Evolutionary conservation across 2,113 vertebrate species (phyloP), one percentile per base, ranked within the genome.

Genomic region (Indicator indicator): DNA sequence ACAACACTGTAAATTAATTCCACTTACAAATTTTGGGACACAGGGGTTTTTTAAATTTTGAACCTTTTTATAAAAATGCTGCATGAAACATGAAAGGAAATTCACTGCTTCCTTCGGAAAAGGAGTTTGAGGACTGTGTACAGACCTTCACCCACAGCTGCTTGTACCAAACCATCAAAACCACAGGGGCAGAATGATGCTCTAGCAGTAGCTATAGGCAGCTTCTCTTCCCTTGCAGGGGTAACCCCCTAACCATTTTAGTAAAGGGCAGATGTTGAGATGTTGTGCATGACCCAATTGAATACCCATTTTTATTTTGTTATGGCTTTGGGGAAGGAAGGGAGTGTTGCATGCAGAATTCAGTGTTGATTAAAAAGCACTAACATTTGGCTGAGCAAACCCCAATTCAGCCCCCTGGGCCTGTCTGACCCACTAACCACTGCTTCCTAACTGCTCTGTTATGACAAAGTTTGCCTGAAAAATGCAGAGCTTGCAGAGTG

Each of bases 351-450:
- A 87, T 1, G 0, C 78, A 85, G 81, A 92, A 85, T 75, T 85
- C 84, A 62, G 54, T 0, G 40, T 30, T 94, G 90, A 94, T 92
- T 94, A 93, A 88, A 94, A 90, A 95, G 89, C 76, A 91, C 86
- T 92, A 91, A 95, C 91, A 85, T 89, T 86, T 86, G 94, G 76
- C 44, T 88, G 80, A 91, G 54, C 81, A 94, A 92, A 95, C 62
- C 64, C 55, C 44, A 70, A 0, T 83, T 72, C 18, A 95, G 90
- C 80, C 94, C 82, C 60, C 72, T 83, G 81, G 96, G 93, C 77
- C 90, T 83, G 90, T 95, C 92, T 96, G 95, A 94, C 94, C 94
- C 90, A 95, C 96, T 97, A 97, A 93, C 96, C 97, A 96, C 36
- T 71, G 86, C 96, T 96, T 95, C 68, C 77, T 82, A 84, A 83